phyloP scores from a whole-genome alignment of 2,888 invertebrate species.

The Empis livida region DNA sequence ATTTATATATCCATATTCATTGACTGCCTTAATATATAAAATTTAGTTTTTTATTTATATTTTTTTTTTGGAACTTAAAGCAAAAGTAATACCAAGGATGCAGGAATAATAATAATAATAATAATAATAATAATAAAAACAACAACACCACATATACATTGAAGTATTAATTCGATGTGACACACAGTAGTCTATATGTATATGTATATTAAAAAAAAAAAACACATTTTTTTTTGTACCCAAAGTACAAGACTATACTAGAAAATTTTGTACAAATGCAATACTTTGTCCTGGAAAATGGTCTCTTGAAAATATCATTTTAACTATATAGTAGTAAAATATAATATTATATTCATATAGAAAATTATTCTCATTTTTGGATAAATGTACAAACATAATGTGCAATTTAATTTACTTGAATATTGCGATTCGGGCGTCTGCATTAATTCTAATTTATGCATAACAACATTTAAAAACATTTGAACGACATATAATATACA shows the following conservation, averaged over 20 bases:
- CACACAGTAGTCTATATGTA: background rate
- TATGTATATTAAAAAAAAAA: background rate
- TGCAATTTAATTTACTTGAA: slow-evolving; percentile 19
- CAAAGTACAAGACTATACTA: background rate
- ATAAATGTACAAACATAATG: slow-evolving; percentile 14
- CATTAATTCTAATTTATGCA: slow-evolving; percentile 23
- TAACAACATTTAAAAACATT: slow-evolving; percentile 21
- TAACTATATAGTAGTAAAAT: background rate
- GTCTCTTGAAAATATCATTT: background rate
- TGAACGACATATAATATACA: slow-evolving; percentile 18
- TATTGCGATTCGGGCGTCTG: slow-evolving; percentile 22
- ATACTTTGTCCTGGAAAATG: background rate
- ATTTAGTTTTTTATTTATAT: too few species aligned
- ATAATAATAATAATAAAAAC: too few species aligned
- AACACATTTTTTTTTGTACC: too few species aligned
- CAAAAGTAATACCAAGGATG: too few species aligned
- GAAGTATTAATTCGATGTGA: background rate
- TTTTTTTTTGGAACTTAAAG: too few species aligned
- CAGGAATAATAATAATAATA: too few species aligned
- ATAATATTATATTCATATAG: background rate
- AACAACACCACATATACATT: background rate
- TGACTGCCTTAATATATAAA: too few species aligned
- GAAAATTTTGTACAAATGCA: background rate
- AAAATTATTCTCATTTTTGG: background rate
- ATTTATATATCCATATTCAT: too few species aligned